These are phyloP conservation scores for Ephialtes manifestator DNA, from an alignment of 2,888 invertebrate genomes.

Conservation along the genomic window DNA sequence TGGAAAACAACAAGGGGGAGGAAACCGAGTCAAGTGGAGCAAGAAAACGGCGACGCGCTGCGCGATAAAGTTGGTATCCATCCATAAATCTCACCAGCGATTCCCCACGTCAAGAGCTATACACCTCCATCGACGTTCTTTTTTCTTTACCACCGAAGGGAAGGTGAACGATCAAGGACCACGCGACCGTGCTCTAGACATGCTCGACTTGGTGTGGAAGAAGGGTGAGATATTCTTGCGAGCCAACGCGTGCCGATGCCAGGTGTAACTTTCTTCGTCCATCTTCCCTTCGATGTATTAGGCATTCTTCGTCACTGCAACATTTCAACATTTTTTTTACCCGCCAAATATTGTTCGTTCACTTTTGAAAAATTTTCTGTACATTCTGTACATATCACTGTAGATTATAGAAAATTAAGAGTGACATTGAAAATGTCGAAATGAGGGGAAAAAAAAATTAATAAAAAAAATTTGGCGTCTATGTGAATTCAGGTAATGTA, in stretches of 20 bases:
- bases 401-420: no score
- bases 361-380: no score
- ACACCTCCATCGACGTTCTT: conserved; percentile 37
- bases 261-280: conserved; percentile 52
- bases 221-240: conserved; percentile 21
- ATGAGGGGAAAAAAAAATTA: no score
- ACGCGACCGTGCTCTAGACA: conserved; percentile 15
- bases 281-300: conserved; percentile 30
- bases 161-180: conserved; percentile 27
- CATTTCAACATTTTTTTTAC: no score
- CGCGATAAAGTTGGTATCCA: conserved; percentile 61
- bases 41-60: conserved; percentile 23
- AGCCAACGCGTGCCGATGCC: conserved; percentile 10
- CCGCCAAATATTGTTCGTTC: no score
- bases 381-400: no score
- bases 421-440: no score
- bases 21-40: conserved; percentile 44
- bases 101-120: conserved; percentile 34
- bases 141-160: conserved; percentile 29
- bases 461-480: no score
- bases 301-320: no score
- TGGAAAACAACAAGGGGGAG: conserved; percentile 19
- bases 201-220: neutral
- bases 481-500: no score
- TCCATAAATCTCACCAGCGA: conserved; percentile 59